Evolutionary conservation across 2,113 vertebrate genomes (phyloP).

Genomic region (Eonycteris spelaea): DNA sequence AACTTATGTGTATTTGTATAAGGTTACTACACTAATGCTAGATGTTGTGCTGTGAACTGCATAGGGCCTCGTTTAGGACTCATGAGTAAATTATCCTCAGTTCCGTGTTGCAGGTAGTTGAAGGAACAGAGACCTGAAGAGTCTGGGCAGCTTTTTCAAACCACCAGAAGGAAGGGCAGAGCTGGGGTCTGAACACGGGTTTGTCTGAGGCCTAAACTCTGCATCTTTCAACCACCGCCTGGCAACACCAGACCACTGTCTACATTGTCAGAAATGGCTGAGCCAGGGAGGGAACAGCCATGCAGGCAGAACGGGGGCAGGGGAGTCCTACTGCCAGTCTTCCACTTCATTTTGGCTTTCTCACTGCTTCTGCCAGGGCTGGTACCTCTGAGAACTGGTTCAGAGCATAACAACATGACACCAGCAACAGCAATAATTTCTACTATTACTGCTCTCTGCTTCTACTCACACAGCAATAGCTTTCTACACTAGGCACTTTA

Average conservation of each 20-base stretch:
- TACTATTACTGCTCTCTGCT: neutral
- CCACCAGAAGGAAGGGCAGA: neutral
- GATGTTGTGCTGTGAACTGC: neutral
- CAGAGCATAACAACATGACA: neutral
- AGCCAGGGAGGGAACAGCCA: neutral
- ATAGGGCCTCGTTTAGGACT: neutral
- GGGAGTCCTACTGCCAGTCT: accelerated
- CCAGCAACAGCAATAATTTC: neutral
- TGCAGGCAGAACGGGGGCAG: no score
- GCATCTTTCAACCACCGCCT: neutral
- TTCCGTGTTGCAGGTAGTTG: neutral
- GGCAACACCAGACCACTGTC: neutral
- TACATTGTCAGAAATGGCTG: neutral
- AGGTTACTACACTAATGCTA: accelerated
- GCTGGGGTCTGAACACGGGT: neutral
- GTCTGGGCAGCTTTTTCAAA: neutral
- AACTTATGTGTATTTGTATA: neutral
- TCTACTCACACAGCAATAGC: neutral
- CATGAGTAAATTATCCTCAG: neutral
- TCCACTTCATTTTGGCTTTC: neutral
- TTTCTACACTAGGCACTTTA: neutral
- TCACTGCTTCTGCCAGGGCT: neutral
- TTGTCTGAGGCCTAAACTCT: neutral
- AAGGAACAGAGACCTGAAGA: neutral
- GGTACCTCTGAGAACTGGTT: neutral